A percentile compares a stretch with the other conserved stretches of the same genome.
Evolutionary conservation across 2,888 invertebrate species (phyloP).

Genomic region (Drosophila differens): DNA sequence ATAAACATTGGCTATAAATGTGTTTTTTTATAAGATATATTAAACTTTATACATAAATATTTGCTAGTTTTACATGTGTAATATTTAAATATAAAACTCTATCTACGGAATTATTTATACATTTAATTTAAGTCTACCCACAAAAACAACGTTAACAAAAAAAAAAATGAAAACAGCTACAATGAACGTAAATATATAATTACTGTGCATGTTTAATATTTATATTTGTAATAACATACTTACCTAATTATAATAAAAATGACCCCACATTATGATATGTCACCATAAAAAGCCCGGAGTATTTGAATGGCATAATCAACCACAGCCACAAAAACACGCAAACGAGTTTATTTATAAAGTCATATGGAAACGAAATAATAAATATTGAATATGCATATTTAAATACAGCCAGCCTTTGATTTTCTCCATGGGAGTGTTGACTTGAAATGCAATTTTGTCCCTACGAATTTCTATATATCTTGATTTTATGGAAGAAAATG

Average conservation of each 20-base stretch:
- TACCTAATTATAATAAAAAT: slow-evolving; percentile 32
- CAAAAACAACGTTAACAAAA: slow-evolving; percentile 25
- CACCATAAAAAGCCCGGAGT: slow-evolving; percentile 11
- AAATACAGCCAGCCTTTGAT: slow-evolving; percentile 21
- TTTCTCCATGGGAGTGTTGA: too few species aligned
- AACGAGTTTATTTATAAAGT: slow-evolving; percentile 62
- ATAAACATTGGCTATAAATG: slow-evolving; percentile 37
- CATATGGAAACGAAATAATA: slow-evolving; percentile 49
- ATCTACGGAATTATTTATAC: slow-evolving; percentile 64
- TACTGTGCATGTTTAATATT: slow-evolving; percentile 75
- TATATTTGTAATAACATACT: slow-evolving; percentile 64
- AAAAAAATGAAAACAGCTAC: slow-evolving; percentile 36
- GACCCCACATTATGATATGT: slow-evolving; percentile 28
- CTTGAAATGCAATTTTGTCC: neutral
- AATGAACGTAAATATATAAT: slow-evolving; percentile 64
- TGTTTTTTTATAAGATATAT: slow-evolving; percentile 34
- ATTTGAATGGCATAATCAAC: slow-evolving; percentile 45
- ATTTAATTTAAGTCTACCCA: slow-evolving; percentile 57
- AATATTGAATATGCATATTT: slow-evolving; percentile 56
- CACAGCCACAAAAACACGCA: slow-evolving; percentile 31
- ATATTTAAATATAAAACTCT: slow-evolving; percentile 40
- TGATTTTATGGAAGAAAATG: neutral
- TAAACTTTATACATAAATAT: slow-evolving; percentile 34
- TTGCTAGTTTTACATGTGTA: slow-evolving; percentile 57
- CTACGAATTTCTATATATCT: neutral